Evolutionary conservation across 2,888 invertebrate species (phyloP).

Genomic region (Heteromyza rotundicornis): DNA sequence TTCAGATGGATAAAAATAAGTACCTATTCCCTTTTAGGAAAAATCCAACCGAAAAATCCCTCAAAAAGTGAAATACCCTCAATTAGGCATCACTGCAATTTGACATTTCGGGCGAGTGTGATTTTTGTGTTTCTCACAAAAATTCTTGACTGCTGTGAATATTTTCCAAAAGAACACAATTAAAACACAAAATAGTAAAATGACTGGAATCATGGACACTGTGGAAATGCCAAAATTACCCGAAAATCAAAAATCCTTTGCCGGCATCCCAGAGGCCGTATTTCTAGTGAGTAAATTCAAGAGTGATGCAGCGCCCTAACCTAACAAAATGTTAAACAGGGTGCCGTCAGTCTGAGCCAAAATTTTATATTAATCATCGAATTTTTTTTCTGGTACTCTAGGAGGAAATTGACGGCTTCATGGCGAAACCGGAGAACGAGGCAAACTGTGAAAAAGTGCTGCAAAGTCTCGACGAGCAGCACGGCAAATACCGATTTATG

Average conservation of each 20-base stretch:
- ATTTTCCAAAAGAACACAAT: constrained; percentile 31
- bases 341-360: background rate
- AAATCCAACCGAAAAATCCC: no score
- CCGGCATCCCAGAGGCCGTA: constrained; percentile 86
- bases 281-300: constrained; percentile 79
- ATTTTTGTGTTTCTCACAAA: constrained; percentile 14
- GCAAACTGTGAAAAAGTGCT: constrained; percentile 86
- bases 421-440: constrained; percentile 82
- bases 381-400: constrained; percentile 52
- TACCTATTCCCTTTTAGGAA: no score
- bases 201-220: constrained; percentile 56
- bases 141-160: constrained; percentile 33
- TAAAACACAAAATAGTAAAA: constrained; percentile 38
- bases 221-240: constrained; percentile 61
- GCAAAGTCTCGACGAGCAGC: constrained; percentile 87
- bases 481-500: constrained; percentile 97
- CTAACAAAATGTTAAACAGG: background rate
- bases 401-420: constrained; percentile 96
- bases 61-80: no score
- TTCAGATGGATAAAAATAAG: no score
- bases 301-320: background rate
- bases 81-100: no score
- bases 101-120: background rate
- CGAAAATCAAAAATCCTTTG: constrained; percentile 68
- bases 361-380: constrained; percentile 31